Evolutionary conservation across 2,888 invertebrate genomes (phyloP), one percentile per base, ranked within the genome.

Genomic region (Oligia strigilis): DNA sequence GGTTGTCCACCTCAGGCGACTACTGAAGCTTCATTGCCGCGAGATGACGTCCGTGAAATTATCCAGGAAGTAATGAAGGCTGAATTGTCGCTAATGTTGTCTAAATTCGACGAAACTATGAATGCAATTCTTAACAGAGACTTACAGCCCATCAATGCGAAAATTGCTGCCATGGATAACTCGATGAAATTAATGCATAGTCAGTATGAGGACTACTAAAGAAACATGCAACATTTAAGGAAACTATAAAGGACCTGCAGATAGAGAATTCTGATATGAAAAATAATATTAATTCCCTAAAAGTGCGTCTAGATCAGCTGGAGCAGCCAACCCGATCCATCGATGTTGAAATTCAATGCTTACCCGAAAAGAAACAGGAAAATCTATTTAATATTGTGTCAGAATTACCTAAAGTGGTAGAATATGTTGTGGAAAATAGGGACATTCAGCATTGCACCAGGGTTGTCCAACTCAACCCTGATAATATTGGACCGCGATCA

Each of bases 241-340:
- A 73, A 17, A 73, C n/a, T 52, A 74, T 73, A n/a, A 52, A 73
- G 8, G 40, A 75, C 2, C 40, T 74, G 19, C 73, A 40, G 19
- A 40, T 9, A 3, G 49, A 72, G 49, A 72, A 72, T 49, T 49
- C 4, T n/a, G 19, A 29, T n/a, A 8, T 72, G 13, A 72, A 72
- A 71, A 62, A 5, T 62, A 3, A 60, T 40, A 60, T 62, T 5
- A 8, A 71, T 60, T 60, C 9, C 1, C 9, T 36, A 40, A 60
- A 40, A 71, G n/a, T n/a, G n/a, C n/a, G n/a, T n/a, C n/a, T n/a
- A n/a, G n/a, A n/a, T n/a, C n/a, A n/a, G n/a, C n/a, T n/a, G n/a
- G n/a, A n/a, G n/a, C n/a, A n/a, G n/a, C n/a, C n/a, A n/a, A n/a
- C n/a, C n/a, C n/a, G n/a, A n/a, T n/a, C n/a, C n/a, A n/a, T n/a